Evolutionary conservation across 2,113 vertebrate genomes (phyloP).

Genomic region (Gasterosteus nipponicus): DNA sequence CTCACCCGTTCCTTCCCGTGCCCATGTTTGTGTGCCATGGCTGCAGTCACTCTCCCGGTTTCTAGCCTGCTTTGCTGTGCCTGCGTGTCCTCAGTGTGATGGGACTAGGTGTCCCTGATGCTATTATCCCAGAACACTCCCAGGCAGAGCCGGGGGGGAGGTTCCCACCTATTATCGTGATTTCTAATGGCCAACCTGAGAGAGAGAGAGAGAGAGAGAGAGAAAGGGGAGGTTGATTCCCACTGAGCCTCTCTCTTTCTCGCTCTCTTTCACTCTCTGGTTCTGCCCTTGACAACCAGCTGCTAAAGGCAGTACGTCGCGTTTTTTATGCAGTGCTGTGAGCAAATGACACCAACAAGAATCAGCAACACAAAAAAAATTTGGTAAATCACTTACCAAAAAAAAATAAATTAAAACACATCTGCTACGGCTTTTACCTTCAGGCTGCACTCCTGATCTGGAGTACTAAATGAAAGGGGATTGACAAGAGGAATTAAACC

Average conservation of each 20-base stretch:
- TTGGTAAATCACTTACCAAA: not conserved
- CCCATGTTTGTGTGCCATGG: slow-evolving; percentile 74
- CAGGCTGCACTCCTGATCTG: slow-evolving; percentile 35
- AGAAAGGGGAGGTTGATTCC: slow-evolving; percentile 35
- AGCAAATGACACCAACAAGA: slow-evolving; percentile 18
- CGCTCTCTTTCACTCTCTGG: slow-evolving; percentile 3
- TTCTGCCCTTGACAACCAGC: slow-evolving; percentile 55
- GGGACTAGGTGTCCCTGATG: slow-evolving; percentile 76
- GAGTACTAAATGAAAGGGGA: slow-evolving; percentile 63
- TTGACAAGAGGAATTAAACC: slow-evolving; percentile 68
- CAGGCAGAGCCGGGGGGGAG: slow-evolving; percentile 71
- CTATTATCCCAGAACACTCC: slow-evolving; percentile 79
- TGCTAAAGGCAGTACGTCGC: slow-evolving; percentile 41
- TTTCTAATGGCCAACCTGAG: slow-evolving; percentile 73
- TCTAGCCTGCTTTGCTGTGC: slow-evolving; percentile 58
- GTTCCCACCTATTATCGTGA: slow-evolving; percentile 72
- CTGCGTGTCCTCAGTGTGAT: slow-evolving; percentile 70
- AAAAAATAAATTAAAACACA: slow-evolving; percentile 9
- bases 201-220: slow-evolving; percentile 34
- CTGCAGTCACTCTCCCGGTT: slow-evolving; percentile 51
- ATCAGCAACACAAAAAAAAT: not conserved
- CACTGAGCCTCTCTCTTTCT: slow-evolving; percentile 14
- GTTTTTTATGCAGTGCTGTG: slow-evolving; percentile 19
- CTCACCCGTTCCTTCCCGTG: slow-evolving; percentile 75
- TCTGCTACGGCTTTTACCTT: slow-evolving; percentile 40